A percentile compares a stretch with the other conserved stretches of the same genome.
These are phyloP conservation scores for Hesperia comma DNA, from an alignment of 2,888 invertebrate species.

Conservation along the genomic window DNA sequence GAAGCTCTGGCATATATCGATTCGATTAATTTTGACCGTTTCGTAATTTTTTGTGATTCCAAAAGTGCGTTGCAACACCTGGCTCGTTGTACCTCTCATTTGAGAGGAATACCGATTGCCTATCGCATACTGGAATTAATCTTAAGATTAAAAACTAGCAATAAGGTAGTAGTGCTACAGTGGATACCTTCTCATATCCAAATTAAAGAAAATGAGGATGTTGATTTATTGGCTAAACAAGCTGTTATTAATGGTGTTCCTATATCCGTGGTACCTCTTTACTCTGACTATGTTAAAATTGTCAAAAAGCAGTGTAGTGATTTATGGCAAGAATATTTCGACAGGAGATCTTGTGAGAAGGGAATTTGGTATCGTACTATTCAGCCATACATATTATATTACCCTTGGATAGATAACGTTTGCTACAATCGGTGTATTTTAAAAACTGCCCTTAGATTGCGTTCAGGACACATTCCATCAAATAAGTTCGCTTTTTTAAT, in stretches of 20 bases:
- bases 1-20: conserved; percentile 36
- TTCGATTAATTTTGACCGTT: conserved; percentile 24
- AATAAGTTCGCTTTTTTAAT: conserved; percentile 15
- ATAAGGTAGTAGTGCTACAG: conserved; percentile 32
- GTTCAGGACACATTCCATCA: conserved; percentile 22
- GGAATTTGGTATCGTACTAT: conserved; percentile 15
- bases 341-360: background rate
- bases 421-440: background rate
- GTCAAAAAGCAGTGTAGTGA: background rate
- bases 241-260: conserved; percentile 5
- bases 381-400: background rate
- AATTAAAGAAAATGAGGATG: conserved; percentile 29
- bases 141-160: conserved; percentile 5
- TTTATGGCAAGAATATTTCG: conserved; percentile 15
- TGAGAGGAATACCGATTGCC: conserved; percentile 40
- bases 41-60: conserved; percentile 39
- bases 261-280: background rate
- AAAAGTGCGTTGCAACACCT: conserved; percentile 39
- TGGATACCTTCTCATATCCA: conserved; percentile 40
- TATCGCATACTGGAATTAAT: conserved; percentile 38
- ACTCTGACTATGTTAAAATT: conserved; percentile 4
- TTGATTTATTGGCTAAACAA: conserved; percentile 24
- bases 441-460: conserved; percentile 8
- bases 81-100: conserved; percentile 39
- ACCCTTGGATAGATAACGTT: conserved; percentile 1